These are phyloP conservation scores for Micromesistius poutassou DNA, from an alignment of 2,797 vertebrate species.

Conservation along the genomic window DNA sequence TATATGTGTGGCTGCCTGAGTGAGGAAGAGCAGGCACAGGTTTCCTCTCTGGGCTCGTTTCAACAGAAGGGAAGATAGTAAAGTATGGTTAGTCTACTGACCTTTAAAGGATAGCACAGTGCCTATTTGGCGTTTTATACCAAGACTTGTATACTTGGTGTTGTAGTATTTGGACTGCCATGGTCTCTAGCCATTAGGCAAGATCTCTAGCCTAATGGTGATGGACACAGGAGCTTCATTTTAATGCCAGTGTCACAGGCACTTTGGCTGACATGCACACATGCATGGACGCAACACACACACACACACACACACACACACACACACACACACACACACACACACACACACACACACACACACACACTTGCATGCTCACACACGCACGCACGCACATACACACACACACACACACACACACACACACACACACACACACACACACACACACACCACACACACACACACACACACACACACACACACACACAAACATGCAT, in stretches of 20 bases:
- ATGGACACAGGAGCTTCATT: slow-evolving; percentile 66
- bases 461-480: too few species aligned
- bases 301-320: too few species aligned
- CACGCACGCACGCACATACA: too few species aligned
- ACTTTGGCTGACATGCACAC: slow-evolving; percentile 49
- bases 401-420: neutral
- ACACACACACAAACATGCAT: too few species aligned
- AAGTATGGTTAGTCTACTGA: neutral
- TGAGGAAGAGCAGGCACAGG: neutral
- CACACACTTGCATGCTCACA: neutral
- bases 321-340: neutral
- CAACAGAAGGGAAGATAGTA: neutral
- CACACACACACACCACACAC: too few species aligned
- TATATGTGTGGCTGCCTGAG: neutral
- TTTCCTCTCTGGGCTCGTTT: neutral
- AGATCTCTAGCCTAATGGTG: slow-evolving; percentile 22
- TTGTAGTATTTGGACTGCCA: slow-evolving; percentile 36
- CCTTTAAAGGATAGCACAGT: neutral
- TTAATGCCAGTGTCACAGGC: slow-evolving; percentile 47
- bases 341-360: slow-evolving; percentile 55
- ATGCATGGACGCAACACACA: too few species aligned
- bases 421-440: too few species aligned
- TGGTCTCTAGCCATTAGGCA: slow-evolving; percentile 26
- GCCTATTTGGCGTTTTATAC: neutral
- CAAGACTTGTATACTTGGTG: neutral